Evolutionary conservation across 2,888 invertebrate genomes (phyloP).

Genomic region (Drosophila seclusa): DNA sequence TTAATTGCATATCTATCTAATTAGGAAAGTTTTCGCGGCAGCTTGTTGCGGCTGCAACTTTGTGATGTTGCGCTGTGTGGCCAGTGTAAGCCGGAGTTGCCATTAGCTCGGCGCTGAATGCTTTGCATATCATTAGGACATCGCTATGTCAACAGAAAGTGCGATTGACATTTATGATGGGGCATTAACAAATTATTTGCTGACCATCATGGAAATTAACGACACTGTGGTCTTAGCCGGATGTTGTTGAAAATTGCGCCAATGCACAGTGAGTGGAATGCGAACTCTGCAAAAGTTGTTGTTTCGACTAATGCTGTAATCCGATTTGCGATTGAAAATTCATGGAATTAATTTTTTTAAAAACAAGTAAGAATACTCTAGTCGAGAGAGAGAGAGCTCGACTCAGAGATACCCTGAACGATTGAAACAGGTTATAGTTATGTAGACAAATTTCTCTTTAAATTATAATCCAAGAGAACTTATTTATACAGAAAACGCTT

Average conservation of each 20-base stretch:
- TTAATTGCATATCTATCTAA: conserved; percentile 82
- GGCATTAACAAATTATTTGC: conserved; percentile 50
- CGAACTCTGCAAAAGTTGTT: conserved; percentile 42
- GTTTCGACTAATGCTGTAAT: conserved; percentile 61
- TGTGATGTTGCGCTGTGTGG: conserved; percentile 5
- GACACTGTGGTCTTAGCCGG: conserved; percentile 9
- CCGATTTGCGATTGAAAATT: conserved; percentile 73
- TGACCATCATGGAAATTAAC: conserved; percentile 21
- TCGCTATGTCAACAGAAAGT: conserved; percentile 18
- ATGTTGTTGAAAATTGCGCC: conserved; percentile 1
- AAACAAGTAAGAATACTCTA: conserved; percentile 12
- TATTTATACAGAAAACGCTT: too few relatives aligned
- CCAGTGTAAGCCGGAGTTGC: conserved; percentile 4
- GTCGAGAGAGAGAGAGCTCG: neutral
- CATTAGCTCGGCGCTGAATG: conserved; percentile 3
- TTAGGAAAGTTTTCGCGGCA: conserved; percentile 72
- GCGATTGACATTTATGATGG: conserved; percentile 20
- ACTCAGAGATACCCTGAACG: neutral
- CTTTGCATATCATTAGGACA: conserved; percentile 51
- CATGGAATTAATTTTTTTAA: conserved; percentile 56
- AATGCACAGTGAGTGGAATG: conserved; percentile 10
- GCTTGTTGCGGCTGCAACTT: conserved; percentile 16
- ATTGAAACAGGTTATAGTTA: neutral
- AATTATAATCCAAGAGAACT: neutral
- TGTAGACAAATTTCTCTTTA: neutral